Percentiles rank a stretch among this genome's conserved stretches.
Conservation (phyloP, 2,113 vertebrate genomes). For the Chionomys nivalis region DNA sequence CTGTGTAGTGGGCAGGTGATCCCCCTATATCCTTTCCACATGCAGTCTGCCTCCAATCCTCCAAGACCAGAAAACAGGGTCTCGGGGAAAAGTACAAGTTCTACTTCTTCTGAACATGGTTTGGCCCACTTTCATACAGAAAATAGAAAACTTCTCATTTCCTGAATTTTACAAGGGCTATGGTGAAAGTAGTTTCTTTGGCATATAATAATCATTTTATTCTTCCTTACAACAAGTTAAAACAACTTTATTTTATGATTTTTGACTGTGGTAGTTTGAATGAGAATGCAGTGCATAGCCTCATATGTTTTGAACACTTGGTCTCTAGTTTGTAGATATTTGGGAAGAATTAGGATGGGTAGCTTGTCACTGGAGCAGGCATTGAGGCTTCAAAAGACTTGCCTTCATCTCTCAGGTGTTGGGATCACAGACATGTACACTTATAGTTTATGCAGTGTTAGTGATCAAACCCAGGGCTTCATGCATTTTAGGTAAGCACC, state of each 20-base stretch:
- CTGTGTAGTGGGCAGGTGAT: background rate
- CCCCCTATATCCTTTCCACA: background rate
- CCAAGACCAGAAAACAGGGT: background rate
- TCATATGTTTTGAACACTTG: background rate
- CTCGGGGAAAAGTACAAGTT: background rate
- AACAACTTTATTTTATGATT: background rate
- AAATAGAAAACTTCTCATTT: background rate
- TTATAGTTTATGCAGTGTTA: background rate
- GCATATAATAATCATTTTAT: background rate
- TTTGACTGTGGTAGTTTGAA: background rate
- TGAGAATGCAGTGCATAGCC: background rate
- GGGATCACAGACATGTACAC: background rate
- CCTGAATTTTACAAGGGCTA: background rate
- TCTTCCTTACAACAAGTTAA: background rate
- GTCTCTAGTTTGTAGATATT: background rate
- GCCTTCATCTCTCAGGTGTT: too few species aligned
- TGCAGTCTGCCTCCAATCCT: background rate
- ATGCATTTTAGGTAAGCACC: background rate
- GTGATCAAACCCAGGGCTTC: background rate
- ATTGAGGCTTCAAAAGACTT: background rate
- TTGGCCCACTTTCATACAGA: background rate
- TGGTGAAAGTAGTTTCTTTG: background rate
- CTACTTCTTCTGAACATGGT: background rate
- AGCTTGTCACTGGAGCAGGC: background rate
- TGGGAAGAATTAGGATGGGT: background rate